These are phyloP conservation scores for Parelbella ahira DNA, from an alignment of 2,888 invertebrate genomes.

Conservation along the genomic window DNA sequence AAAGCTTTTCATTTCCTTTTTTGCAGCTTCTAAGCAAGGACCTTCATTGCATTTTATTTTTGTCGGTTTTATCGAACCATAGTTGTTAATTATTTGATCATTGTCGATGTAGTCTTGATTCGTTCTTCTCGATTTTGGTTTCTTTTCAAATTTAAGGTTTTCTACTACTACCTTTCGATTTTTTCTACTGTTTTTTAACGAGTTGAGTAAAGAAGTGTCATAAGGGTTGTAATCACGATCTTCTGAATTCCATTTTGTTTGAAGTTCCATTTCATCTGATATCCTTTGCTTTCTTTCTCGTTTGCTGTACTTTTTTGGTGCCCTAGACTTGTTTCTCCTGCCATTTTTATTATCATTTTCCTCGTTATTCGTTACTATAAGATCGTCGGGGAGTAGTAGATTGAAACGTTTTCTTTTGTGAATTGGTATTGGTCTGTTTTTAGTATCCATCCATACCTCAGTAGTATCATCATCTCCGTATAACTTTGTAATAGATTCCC, in stretches of 20 bases:
- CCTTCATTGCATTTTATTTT: slow-evolving; percentile 2
- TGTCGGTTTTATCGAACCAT: not conserved
- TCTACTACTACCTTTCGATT: too few relatives aligned
- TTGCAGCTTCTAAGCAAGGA: not conserved
- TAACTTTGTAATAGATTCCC: slow-evolving; percentile 29
- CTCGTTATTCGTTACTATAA: not conserved
- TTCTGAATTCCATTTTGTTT: not conserved
- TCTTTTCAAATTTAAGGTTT: too few relatives aligned
- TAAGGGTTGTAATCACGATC: not conserved
- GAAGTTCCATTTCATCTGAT: not conserved
- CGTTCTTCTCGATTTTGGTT: too few relatives aligned
- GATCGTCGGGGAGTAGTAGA: not conserved
- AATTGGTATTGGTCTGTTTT: not conserved
- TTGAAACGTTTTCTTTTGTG: not conserved
- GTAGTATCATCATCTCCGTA: slow-evolving; percentile 30
- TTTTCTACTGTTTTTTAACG: not conserved
- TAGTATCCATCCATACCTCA: slow-evolving; percentile 22
- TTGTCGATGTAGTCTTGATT: too few relatives aligned
- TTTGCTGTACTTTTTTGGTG: not conserved
- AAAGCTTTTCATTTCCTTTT: not conserved
- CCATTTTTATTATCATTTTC: not conserved
- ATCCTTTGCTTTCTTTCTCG: not conserved
- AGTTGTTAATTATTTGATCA: too few relatives aligned
- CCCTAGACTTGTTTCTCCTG: not conserved
- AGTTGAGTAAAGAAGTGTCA: not conserved